A percentile compares a stretch with the other conserved stretches of the same genome.
Evolutionary conservation across 1,140 invertebrate species (phyloP).

Genomic region (Papilio polytes): DNA sequence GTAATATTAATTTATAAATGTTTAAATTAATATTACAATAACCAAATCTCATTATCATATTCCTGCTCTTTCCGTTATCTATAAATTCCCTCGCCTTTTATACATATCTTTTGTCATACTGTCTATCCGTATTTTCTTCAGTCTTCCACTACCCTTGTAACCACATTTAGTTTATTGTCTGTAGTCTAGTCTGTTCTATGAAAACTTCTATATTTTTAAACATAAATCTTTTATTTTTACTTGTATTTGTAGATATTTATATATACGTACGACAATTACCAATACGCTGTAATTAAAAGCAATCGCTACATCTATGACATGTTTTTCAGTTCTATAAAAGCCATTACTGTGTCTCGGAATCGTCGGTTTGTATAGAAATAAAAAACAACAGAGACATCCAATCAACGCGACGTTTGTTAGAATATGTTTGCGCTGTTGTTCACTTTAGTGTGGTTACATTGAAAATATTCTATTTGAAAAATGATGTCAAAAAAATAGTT

Average conservation of each 20-base stretch:
- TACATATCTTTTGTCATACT: no score
- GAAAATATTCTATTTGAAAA: neutral
- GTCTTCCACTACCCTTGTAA: no score
- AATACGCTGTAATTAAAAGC: conserved; percentile 9
- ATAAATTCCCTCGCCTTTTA: no score
- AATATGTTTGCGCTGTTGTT: conserved; percentile 25
- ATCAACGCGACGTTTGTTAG: conserved; percentile 37
- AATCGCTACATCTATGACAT: conserved; percentile 10
- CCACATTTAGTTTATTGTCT: no score
- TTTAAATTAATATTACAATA: neutral
- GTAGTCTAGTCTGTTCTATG: no score
- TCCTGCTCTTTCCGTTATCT: neutral
- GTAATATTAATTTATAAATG: neutral
- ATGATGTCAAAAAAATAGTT: neutral
- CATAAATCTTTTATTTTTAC: neutral
- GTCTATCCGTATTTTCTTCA: no score
- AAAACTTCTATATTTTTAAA: no score
- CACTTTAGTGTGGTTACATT: conserved; percentile 20
- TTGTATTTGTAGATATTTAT: neutral
- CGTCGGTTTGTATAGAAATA: conserved; percentile 10
- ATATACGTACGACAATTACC: neutral
- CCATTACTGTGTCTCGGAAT: conserved; percentile 21
- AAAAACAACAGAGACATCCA: conserved; percentile 34
- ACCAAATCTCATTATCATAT: neutral
- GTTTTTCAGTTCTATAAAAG: conserved; percentile 23